These are phyloP conservation scores for Pogoniulus pusillus DNA, from an alignment of 2,797 vertebrate species.

Conservation along the genomic window DNA sequence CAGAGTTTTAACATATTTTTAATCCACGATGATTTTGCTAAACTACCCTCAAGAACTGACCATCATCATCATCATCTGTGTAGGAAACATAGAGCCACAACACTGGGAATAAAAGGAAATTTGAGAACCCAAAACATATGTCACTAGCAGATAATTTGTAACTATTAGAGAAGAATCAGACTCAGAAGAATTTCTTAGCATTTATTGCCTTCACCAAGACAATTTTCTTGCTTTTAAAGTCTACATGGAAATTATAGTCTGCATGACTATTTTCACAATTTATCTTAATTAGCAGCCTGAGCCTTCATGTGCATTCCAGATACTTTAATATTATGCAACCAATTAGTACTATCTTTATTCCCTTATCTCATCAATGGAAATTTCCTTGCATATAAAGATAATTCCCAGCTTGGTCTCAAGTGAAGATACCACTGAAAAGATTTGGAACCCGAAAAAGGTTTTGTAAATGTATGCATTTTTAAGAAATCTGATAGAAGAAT, in stretches of 20 bases:
- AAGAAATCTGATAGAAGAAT: background rate
- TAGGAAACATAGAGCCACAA: background rate
- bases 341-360: conserved; percentile 43
- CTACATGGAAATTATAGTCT: conserved; percentile 20
- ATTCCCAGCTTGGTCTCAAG: conserved; percentile 17
- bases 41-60: background rate
- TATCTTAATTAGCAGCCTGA: conserved; percentile 50
- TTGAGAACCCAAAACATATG: background rate
- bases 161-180: background rate
- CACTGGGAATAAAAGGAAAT: background rate
- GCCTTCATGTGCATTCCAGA: background rate
- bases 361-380: conserved; percentile 29
- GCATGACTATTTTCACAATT: conserved; percentile 33
- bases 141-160: background rate
- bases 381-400: conserved; percentile 29
- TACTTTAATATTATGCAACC: conserved; percentile 32
- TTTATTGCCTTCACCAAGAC: background rate
- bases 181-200: background rate
- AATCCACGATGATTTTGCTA: background rate
- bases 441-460: background rate
- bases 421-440: background rate
- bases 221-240: conserved; percentile 39
- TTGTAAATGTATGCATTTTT: background rate
- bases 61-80: background rate
- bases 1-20: background rate